Evolutionary conservation across 1,140 invertebrate species (phyloP).

Genomic region (Triops cancriformis): DNA sequence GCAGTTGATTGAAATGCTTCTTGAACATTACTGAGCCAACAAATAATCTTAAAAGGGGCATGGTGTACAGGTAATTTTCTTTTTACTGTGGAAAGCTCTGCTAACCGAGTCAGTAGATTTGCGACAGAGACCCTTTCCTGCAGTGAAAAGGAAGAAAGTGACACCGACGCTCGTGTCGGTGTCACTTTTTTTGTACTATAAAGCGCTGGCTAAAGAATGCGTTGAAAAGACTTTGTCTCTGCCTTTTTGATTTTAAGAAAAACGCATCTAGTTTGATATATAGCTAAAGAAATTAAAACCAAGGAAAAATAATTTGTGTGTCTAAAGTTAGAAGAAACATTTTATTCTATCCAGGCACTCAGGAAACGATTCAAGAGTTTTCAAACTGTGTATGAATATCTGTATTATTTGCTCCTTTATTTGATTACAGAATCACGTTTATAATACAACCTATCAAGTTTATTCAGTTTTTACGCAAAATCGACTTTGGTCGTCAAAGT

Average conservation of each 20-base stretch:
- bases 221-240: neutral
- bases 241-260: neutral
- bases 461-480: too few species aligned
- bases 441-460: too few species aligned
- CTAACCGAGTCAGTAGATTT: neutral
- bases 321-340: neutral
- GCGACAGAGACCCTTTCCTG: neutral
- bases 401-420: too few species aligned
- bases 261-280: neutral
- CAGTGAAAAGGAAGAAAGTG: neutral
- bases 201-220: neutral
- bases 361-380: neutral
- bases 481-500: too few species aligned
- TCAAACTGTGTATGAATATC: neutral
- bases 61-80: neutral
- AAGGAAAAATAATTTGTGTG: neutral
- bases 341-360: neutral
- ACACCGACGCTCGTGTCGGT: neutral
- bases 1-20: neutral
- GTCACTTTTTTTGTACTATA: neutral
- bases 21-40: neutral
- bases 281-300: neutral
- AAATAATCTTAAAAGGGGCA: neutral
- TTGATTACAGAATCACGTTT: too few species aligned
- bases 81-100: neutral